Evolutionary conservation across 2,113 vertebrate genomes (phyloP), one percentile per base, ranked within the genome.

Genomic region (Rhinichthys klamathensis): DNA sequence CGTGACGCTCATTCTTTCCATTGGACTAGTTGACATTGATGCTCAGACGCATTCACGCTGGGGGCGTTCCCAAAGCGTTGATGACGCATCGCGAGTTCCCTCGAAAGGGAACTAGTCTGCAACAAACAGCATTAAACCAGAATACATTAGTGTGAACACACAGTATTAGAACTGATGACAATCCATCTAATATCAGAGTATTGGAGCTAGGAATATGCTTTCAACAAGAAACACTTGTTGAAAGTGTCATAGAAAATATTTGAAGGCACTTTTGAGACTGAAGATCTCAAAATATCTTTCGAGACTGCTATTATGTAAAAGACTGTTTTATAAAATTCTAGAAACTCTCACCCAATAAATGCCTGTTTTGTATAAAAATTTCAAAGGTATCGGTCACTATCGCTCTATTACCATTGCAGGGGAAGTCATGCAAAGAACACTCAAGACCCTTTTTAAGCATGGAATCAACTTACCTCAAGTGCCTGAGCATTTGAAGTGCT

Each of bases 381-480:
- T 75, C 13, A 51, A 75, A 32, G 44, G 27, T 54, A 7, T 10
- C 10, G 16, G 25, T 72, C 25, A 4, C 49, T 54, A 23, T 74
- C 12, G 1, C 70, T 16, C 60, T 13, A 16, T 44, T 5, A 72
- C 21, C 23, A 41, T 44, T 6, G 67, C 9, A 23, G 23, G 5
- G 41, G n/a, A 74, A 25, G 41, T 13, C 27, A 75, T 51, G n/a
- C n/a, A 51, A 75, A 51, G n/a, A 30, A 75, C 73, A 75, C 44
- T 75, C 25, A 1, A 75, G 1, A 27, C 3, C 10, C 15, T 54
- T 54, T 76, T 18, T 51, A 16, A 51, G 25, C 2, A 32, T 32
- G 21, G 15, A 6, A 32, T 15, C 38, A 72, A 44, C 69, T 13
- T 2, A 5, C 69, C 69, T 10, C 72, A 27, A 23, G 27, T 76